phyloP scores from a whole-genome alignment of 35 echinoderm and acorn worm genomes.

The Heliocidaris tuberculata region DNA sequence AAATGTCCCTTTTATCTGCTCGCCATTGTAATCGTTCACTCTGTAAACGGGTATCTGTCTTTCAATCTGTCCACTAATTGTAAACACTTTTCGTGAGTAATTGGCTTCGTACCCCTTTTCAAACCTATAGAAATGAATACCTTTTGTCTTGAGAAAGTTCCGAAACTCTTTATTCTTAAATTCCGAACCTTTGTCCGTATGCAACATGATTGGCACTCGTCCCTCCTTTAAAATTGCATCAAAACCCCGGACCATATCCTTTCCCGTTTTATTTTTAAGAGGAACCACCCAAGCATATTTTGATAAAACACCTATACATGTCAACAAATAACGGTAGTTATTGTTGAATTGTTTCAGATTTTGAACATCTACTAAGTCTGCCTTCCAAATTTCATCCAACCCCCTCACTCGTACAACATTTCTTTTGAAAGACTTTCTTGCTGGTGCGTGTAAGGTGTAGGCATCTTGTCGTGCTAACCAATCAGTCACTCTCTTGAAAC shows the following conservation, averaged over 20 bases:
- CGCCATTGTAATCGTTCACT: background rate
- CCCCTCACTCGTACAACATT: background rate
- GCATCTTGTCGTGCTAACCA: background rate
- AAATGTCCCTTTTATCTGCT: background rate
- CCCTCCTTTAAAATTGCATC: background rate
- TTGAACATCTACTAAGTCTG: too few species aligned
- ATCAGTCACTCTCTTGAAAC: background rate
- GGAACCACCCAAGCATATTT: background rate
- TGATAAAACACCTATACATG: too few species aligned
- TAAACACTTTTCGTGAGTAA: background rate
- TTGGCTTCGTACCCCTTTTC: constrained; percentile 26
- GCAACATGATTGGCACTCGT: background rate
- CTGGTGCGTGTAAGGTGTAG: background rate
- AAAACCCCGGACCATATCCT: too few species aligned
- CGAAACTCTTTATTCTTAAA: background rate
- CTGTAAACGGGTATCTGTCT: background rate
- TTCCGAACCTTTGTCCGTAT: too few species aligned
- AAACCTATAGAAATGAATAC: too few species aligned
- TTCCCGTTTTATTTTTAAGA: background rate
- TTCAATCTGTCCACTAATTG: background rate
- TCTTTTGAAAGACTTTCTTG: background rate
- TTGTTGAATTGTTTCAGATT: too few species aligned
- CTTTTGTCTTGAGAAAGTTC: too few species aligned
- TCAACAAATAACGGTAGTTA: too few species aligned
- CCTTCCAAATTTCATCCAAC: too few species aligned